These are phyloP conservation scores for Malurus cyaneus DNA, from an alignment of 2,113 vertebrate genomes.

Conservation along the genomic window DNA sequence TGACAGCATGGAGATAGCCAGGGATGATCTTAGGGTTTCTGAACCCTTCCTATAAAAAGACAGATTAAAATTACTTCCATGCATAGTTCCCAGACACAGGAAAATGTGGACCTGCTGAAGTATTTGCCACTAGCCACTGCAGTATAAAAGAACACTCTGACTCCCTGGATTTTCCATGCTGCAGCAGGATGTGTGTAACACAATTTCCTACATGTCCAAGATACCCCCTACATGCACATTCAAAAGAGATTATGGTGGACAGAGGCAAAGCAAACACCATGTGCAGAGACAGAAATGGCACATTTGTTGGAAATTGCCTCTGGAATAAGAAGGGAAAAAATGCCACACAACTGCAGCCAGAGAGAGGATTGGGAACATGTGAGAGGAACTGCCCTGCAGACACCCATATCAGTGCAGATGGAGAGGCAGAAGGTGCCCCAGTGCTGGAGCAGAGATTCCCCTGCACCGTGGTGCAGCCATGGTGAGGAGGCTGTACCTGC, in stretches of 20 bases:
- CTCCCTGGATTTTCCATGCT: neutral
- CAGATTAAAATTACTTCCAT: neutral
- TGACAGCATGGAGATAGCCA: neutral
- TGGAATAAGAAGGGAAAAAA: neutral
- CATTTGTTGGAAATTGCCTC: neutral
- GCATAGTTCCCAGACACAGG: neutral
- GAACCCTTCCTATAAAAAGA: neutral
- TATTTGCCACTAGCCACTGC: neutral
- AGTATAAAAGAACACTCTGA: neutral
- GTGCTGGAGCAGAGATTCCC: neutral
- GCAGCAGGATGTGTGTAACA: neutral
- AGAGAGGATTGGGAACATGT: neutral
- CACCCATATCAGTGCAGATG: neutral
- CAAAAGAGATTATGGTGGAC: neutral
- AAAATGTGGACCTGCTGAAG: neutral
- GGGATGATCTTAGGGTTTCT: neutral
- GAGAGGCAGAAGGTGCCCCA: neutral
- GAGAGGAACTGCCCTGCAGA: neutral
- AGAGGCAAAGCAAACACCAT: neutral
- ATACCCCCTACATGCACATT: rapidly evolving
- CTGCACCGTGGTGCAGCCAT: neutral
- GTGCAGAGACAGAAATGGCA: neutral
- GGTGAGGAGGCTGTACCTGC: neutral
- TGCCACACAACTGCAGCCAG: rapidly evolving
- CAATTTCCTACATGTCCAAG: neutral